phyloP scores from a whole-genome alignment of 2,888 invertebrate genomes.

The Chymomyza amoena region DNA sequence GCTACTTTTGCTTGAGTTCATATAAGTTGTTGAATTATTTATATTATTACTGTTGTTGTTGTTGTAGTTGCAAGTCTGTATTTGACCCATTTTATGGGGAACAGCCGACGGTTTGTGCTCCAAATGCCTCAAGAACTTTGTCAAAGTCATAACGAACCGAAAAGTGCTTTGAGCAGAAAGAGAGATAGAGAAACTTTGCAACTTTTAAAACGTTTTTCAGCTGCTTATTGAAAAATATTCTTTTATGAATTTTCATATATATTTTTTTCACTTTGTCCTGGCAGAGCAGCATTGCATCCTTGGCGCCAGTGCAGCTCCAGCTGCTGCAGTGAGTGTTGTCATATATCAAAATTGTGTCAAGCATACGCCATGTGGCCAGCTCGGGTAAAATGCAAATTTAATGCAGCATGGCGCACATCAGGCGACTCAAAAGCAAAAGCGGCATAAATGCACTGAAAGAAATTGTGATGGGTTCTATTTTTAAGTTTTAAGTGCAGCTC shows the following conservation, averaged over 20 bases:
- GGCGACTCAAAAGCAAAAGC: not conserved
- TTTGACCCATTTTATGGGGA: not conserved
- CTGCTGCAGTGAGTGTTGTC: constrained; percentile 36
- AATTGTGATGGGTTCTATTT: not conserved
- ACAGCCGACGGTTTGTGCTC: not conserved
- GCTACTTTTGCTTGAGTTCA: constrained; percentile 5
- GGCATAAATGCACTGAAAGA: not conserved
- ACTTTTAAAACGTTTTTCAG: constrained; percentile 37
- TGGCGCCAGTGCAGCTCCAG: not conserved
- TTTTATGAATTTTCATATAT: constrained; percentile 12
- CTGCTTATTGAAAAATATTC: constrained; percentile 3
- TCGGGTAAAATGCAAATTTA: constrained; percentile 59
- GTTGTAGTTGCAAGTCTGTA: constrained; percentile 13
- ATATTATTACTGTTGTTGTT: not conserved
- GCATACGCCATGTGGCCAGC: constrained; percentile 60
- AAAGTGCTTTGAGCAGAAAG: constrained; percentile 13
- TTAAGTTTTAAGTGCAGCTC: no score
- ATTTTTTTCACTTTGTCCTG: not conserved
- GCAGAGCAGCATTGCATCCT: not conserved
- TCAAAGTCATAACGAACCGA: constrained; percentile 22
- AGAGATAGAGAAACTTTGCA: constrained; percentile 7
- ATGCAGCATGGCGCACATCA: constrained; percentile 34
- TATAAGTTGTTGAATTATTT: constrained; percentile 2
- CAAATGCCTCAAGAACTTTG: not conserved
- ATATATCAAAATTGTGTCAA: constrained; percentile 61